Conservation (phyloP, 2,888 invertebrate species). For the Thecophora atra region DNA sequence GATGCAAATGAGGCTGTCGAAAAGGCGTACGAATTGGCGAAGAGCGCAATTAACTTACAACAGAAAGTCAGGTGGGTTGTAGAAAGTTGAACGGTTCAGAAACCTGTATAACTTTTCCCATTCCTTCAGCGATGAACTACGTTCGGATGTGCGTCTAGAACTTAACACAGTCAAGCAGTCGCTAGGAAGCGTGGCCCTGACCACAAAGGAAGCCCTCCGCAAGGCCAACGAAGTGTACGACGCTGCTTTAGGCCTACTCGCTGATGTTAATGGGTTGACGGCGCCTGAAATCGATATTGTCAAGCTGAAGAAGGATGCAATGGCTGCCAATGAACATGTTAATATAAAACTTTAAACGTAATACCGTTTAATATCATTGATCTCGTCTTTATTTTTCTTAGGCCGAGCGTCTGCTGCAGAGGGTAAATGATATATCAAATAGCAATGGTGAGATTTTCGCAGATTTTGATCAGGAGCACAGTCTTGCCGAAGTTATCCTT, state of each 20-base stretch:
- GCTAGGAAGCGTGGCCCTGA: conserved; percentile 74
- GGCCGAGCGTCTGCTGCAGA: conserved; percentile 56
- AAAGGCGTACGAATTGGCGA: conserved; percentile 82
- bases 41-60: conserved; percentile 79
- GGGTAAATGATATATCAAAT: conserved; percentile 55
- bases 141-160: conserved; percentile 72
- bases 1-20: conserved; percentile 84
- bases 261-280: conserved; percentile 80
- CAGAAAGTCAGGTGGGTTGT: conserved; percentile 74
- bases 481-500: conserved; percentile 75
- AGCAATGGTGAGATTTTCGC: conserved; percentile 69
- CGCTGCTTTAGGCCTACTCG: conserved; percentile 81
- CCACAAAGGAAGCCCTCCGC: conserved; percentile 78
- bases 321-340: conserved; percentile 75
- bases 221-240: conserved; percentile 82
- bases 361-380: not conserved
- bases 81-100: not conserved
- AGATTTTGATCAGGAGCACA: conserved; percentile 74
- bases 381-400: too few species aligned
- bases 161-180: conserved; percentile 76
- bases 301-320: conserved; percentile 75
- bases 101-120: conserved; percentile 9
- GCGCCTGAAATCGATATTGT: conserved; percentile 81
- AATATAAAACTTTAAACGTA: not conserved
- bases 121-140: conserved; percentile 72